Evolutionary conservation across 2,888 invertebrate species (phyloP), one percentile per base, ranked within the genome.

Genomic region (Cantharis nigra): DNA sequence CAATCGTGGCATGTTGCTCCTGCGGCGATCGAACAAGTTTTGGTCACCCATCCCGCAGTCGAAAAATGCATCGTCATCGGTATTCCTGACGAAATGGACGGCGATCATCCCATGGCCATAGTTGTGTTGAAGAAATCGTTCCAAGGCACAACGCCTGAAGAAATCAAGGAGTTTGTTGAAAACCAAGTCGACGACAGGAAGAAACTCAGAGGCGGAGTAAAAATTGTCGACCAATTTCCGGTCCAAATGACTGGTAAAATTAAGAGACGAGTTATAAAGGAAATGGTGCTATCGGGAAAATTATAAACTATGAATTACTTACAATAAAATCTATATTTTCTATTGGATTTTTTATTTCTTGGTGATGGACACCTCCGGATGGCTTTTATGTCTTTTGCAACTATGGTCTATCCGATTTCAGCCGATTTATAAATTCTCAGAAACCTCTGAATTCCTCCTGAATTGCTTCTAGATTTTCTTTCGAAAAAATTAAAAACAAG

Each of bases 1-100:
- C 89, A 84, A 79, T 88, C 86, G 64, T 86, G 89, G 86, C 91
- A 91, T 84, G 90, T 91, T 3, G 80, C 84, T 16, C 87, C 88
- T 3, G 84, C 85, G 3, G 77, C 84, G 72, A 23, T 87, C 4
- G 87, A 87, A 80, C 78, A 81, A 63, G 76, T 84, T 65, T 74
- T 88, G 62, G 74, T 80, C 13, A 67, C 79, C 16, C 88, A 88
- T 83, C 85, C 87, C 9, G 84, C 83, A 9, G 84, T 88, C 4
- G 75, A 80, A 14, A 80, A 80, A 71, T 83, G 83, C 0, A 83
- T 84, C 3, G 86, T 87, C 18, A 81, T 86, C 63, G 87, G 86
- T 4, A 80, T 86, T 26, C 87, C 87, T 0, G 82, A 87, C 72
- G 85, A 85, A 72, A 82, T 82, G 73, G 87, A 87, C 76, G 86